These are phyloP conservation scores for Andrena praecox DNA, from an alignment of 2,888 invertebrate genomes.

Conservation along the genomic window DNA sequence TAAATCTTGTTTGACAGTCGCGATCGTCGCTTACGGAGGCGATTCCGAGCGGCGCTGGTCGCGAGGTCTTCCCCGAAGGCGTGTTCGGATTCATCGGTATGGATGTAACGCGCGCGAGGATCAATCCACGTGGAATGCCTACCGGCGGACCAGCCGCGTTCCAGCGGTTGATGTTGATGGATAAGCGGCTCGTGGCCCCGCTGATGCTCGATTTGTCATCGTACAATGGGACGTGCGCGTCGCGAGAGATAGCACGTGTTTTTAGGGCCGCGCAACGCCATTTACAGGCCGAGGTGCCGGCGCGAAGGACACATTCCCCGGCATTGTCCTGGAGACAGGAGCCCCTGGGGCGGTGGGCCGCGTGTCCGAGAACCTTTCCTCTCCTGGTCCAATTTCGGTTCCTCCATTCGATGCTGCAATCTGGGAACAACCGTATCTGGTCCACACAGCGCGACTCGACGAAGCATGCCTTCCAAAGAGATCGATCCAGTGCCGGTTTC, in stretches of 20 bases:
- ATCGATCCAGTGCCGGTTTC: background rate
- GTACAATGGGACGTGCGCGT: conserved; percentile 68
- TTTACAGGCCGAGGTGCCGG: conserved; percentile 34
- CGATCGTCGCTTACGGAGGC: conserved; percentile 51
- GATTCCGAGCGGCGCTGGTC: conserved; percentile 48
- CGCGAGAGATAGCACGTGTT: conserved; percentile 34
- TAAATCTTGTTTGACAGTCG: conserved; percentile 61
- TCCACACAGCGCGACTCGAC: background rate
- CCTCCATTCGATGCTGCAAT: background rate
- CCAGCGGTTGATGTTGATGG: conserved; percentile 74
- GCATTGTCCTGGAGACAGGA: conserved; percentile 34
- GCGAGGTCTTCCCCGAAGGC: conserved; percentile 41
- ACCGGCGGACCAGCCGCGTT: conserved; percentile 48
- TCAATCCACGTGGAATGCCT: conserved; percentile 56
- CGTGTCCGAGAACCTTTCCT: background rate
- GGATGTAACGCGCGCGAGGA: conserved; percentile 51
- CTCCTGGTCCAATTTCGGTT: conserved; percentile 3
- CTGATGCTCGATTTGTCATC: conserved; percentile 79
- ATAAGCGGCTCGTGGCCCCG: conserved; percentile 70
- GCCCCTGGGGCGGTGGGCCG: background rate
- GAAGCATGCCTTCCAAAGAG: background rate
- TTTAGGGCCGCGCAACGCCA: conserved; percentile 37
- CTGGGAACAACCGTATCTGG: background rate
- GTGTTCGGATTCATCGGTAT: conserved; percentile 40
- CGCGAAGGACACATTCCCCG: conserved; percentile 30